phyloP scores from a whole-genome alignment of 2,888 invertebrate species.

The Xanthorhoe designata region DNA sequence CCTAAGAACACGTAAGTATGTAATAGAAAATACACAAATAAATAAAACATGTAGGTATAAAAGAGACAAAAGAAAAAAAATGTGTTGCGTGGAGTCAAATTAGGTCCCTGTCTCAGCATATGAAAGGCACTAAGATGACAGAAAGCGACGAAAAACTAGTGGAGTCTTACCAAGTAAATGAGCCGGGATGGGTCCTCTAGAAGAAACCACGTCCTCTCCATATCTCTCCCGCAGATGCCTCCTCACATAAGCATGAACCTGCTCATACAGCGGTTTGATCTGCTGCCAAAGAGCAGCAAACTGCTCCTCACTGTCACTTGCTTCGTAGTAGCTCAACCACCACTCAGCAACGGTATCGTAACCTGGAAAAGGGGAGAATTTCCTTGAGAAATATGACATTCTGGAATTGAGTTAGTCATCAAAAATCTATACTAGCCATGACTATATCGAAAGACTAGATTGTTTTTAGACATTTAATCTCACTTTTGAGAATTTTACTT shows the following conservation, averaged over 20 bases:
- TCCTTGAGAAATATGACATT: background rate
- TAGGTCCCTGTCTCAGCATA: no score
- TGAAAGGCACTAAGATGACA: no score
- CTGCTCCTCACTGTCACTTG: conserved; percentile 88
- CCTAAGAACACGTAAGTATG: no score
- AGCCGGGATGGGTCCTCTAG: conserved; percentile 90
- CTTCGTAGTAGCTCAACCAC: conserved; percentile 90
- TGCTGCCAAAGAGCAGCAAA: conserved; percentile 89
- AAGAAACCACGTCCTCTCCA: conserved; percentile 87
- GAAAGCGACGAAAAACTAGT: background rate
- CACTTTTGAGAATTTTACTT: no score
- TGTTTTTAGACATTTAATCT: no score
- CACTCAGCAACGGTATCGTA: conserved; percentile 88
- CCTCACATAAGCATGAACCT: conserved; percentile 93
- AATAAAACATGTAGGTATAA: no score
- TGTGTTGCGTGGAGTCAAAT: no score
- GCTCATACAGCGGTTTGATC: conserved; percentile 91
- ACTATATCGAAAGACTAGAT: no score
- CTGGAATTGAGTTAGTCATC: no score
- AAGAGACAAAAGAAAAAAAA: no score
- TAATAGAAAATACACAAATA: no score
- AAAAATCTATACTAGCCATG: no score
- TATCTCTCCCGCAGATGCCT: conserved; percentile 88
- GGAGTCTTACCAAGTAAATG: conserved; percentile 87
- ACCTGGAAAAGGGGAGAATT: conserved; percentile 69